phyloP scores from a whole-genome alignment of 2,113 vertebrate genomes.

The Pangasianodon hypophthalmus region DNA sequence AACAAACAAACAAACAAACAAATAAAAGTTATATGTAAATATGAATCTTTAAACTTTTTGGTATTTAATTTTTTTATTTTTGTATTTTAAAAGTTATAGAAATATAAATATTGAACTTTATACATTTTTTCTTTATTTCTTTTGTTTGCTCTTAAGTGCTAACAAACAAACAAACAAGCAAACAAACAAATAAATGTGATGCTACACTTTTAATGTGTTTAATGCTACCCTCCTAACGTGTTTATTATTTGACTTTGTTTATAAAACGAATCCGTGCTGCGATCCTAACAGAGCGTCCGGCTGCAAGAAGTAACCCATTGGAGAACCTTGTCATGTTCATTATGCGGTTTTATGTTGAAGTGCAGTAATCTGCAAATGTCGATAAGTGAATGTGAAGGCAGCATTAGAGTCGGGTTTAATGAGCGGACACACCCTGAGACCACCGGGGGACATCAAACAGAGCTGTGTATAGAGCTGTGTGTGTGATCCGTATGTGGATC shows the following conservation, averaged over 20 bases:
- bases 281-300: background rate
- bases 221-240: background rate
- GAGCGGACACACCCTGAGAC: background rate
- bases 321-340: background rate
- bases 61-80: no score
- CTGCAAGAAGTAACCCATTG: background rate
- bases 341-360: background rate
- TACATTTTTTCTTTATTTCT: background rate
- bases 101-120: no score
- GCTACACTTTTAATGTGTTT: background rate
- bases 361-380: background rate
- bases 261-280: background rate
- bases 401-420: background rate
- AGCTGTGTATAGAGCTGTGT: background rate
- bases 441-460: conserved; percentile 14
- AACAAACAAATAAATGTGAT: background rate
- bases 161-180: background rate
- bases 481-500: background rate
- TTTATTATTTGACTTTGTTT: background rate
- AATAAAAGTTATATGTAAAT: no score
- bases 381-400: background rate
- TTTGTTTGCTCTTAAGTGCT: no score
- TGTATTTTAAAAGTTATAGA: no score
- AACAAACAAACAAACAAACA: no score
- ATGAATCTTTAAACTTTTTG: no score